phyloP scores from a whole-genome alignment of 1,140 invertebrate species.

The Lethocerus indicus region DNA sequence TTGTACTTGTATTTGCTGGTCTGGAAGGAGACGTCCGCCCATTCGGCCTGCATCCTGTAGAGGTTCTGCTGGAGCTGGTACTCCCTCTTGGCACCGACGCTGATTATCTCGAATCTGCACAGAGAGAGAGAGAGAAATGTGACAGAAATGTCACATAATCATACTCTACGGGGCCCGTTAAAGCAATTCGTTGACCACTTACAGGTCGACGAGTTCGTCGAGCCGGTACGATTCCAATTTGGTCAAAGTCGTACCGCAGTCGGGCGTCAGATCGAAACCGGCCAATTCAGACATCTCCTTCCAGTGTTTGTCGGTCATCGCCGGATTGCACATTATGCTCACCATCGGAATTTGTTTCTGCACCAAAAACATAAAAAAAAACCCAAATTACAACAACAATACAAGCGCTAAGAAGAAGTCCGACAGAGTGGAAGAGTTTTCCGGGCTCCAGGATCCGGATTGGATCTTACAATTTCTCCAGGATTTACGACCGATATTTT shows the following conservation, averaged over 20 bases:
- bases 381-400: background rate
- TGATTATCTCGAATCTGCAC: slow-evolving; percentile 56
- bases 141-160: no score
- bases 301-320: slow-evolving; percentile 76
- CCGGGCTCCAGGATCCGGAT: no score
- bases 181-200: slow-evolving; percentile 20
- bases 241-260: slow-evolving; percentile 63
- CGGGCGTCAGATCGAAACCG: slow-evolving; percentile 67
- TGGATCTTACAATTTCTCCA: no score
- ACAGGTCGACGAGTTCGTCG: slow-evolving; percentile 47
- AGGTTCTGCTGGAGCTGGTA: slow-evolving; percentile 58
- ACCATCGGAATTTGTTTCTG: slow-evolving; percentile 30
- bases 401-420: no score
- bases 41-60: slow-evolving; percentile 70
- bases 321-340: slow-evolving; percentile 73
- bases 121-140: no score
- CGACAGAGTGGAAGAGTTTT: no score
- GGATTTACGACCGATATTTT: no score
- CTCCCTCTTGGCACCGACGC: slow-evolving; percentile 79
- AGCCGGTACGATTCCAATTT: slow-evolving; percentile 62
- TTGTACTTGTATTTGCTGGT: no score
- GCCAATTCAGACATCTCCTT: slow-evolving; percentile 72
- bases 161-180: background rate
- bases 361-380: background rate
- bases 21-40: slow-evolving; percentile 38